Evolutionary conservation across 1,140 invertebrate genomes (phyloP).

Genomic region (Parasteatoda tepidariorum): DNA sequence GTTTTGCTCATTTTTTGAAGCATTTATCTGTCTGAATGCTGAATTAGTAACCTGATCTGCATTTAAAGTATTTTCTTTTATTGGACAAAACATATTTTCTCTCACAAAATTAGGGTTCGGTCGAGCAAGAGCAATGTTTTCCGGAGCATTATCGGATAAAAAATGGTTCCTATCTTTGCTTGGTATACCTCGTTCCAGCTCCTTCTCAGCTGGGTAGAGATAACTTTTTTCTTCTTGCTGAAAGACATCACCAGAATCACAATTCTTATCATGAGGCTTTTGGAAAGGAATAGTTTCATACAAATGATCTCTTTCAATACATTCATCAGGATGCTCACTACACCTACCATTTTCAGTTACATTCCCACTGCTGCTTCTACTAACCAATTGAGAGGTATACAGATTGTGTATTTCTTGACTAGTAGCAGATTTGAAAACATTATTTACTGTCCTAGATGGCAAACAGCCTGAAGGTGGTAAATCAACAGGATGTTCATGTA

Average conservation of each 20-base stretch:
- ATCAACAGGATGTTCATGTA: constrained; percentile 45
- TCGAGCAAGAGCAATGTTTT: not conserved
- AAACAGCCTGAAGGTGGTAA: constrained; percentile 22
- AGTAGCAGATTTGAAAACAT: constrained; percentile 54
- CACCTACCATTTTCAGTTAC: constrained; percentile 28
- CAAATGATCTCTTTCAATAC: constrained; percentile 37
- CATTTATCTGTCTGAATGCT: constrained; percentile 18
- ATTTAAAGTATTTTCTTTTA: constrained; percentile 31
- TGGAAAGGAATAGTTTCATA: constrained; percentile 56
- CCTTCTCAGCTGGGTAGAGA: constrained; percentile 50
- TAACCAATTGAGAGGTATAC: constrained; percentile 44
- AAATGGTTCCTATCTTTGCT: constrained; percentile 31
- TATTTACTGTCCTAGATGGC: constrained; percentile 26
- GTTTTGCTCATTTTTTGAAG: not conserved
- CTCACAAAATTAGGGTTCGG: constrained; percentile 13
- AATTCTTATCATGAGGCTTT: not conserved
- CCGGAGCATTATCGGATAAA: not conserved
- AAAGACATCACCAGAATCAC: constrained; percentile 5
- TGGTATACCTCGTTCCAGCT: constrained; percentile 35
- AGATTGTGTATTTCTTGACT: constrained; percentile 58
- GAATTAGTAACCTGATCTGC: constrained; percentile 5
- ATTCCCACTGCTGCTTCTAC: constrained; percentile 20
- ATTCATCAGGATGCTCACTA: not conserved
- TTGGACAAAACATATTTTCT: constrained; percentile 50
- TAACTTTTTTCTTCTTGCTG: constrained; percentile 11